These are phyloP conservation scores for Lagria hirta DNA, from an alignment of 2,888 invertebrate genomes.

Conservation along the genomic window DNA sequence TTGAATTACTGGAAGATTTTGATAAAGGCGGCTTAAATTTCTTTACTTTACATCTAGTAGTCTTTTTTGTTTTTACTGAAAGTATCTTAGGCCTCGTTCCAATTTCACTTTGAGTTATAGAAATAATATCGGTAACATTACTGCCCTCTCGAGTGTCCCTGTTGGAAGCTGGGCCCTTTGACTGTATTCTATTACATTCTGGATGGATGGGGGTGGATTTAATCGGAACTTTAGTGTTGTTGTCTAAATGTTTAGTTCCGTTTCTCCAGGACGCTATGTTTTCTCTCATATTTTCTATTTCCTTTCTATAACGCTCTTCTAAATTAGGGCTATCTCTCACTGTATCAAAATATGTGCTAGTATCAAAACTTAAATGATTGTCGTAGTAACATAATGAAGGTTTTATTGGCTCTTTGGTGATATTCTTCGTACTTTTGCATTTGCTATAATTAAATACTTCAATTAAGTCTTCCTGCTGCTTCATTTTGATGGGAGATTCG, in stretches of 20 bases:
- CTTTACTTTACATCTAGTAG: constrained; percentile 5
- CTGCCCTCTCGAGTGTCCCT: not conserved
- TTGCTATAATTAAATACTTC: constrained; percentile 12
- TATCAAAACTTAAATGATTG: constrained; percentile 39
- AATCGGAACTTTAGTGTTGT: constrained; percentile 3
- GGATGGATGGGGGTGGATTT: constrained; percentile 5
- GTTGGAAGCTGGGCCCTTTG: not conserved
- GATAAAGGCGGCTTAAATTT: constrained; percentile 1
- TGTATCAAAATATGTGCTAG: constrained; percentile 49
- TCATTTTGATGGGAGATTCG: constrained; percentile 34
- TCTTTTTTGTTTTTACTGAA: constrained; percentile 10
- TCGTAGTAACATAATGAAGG: constrained; percentile 4
- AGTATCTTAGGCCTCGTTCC: constrained; percentile 11
- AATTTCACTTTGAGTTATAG: constrained; percentile 12
- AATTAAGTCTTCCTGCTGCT: constrained; percentile 17
- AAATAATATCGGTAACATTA: constrained; percentile 6
- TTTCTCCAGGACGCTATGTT: constrained; percentile 44
- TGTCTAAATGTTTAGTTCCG: constrained; percentile 10
- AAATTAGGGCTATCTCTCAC: constrained; percentile 39
- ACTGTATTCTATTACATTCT: not conserved
- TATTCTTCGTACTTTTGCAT: constrained; percentile 24
- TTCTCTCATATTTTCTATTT: constrained; percentile 46
- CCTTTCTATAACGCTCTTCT: constrained; percentile 44
- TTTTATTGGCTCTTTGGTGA: constrained; percentile 17
- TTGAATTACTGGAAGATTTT: not conserved